Evolutionary conservation across 1,140 invertebrate genomes (phyloP).

Genomic region (Amyelois transitella): DNA sequence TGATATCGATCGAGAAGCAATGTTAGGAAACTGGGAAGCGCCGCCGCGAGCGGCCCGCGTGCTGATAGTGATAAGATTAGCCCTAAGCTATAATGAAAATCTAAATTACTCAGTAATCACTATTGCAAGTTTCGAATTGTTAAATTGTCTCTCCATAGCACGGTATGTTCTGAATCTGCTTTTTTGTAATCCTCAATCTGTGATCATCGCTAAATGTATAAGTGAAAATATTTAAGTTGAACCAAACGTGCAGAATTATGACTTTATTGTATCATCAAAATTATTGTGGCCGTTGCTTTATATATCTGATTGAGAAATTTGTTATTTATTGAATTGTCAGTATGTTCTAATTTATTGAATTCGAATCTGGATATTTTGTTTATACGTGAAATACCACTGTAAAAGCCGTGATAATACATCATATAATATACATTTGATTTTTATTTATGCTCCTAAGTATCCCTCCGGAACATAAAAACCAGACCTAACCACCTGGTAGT

Average conservation of each 20-base stretch:
- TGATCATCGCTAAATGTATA: constrained; percentile 71
- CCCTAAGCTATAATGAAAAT: constrained; percentile 68
- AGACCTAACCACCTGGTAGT: too few species aligned
- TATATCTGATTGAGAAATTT: constrained; percentile 62
- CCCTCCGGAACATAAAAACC: constrained; percentile 6
- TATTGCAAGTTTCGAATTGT: constrained; percentile 67
- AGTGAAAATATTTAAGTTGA: constrained; percentile 63
- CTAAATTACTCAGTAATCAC: constrained; percentile 72
- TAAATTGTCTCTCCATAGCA: constrained; percentile 68
- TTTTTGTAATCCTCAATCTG: constrained; percentile 73
- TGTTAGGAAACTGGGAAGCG: constrained; percentile 49
- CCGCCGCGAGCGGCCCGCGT: constrained; percentile 47
- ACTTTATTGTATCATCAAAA: constrained; percentile 47
- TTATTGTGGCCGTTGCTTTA: constrained; percentile 61
- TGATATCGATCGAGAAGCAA: constrained; percentile 70
- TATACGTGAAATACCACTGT: constrained; percentile 70
- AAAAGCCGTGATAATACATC: constrained; percentile 72
- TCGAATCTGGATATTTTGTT: constrained; percentile 70
- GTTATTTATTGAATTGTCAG: constrained; percentile 69
- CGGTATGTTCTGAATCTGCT: constrained; percentile 70
- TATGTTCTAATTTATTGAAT: constrained; percentile 67
- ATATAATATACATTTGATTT: constrained; percentile 65
- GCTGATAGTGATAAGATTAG: constrained; percentile 68
- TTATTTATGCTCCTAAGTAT: constrained; percentile 34
- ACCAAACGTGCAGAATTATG: constrained; percentile 44